Evolutionary conservation across 2,888 invertebrate genomes (phyloP), one percentile per base, ranked within the genome.

Genomic region (Dendrolimus pini): DNA sequence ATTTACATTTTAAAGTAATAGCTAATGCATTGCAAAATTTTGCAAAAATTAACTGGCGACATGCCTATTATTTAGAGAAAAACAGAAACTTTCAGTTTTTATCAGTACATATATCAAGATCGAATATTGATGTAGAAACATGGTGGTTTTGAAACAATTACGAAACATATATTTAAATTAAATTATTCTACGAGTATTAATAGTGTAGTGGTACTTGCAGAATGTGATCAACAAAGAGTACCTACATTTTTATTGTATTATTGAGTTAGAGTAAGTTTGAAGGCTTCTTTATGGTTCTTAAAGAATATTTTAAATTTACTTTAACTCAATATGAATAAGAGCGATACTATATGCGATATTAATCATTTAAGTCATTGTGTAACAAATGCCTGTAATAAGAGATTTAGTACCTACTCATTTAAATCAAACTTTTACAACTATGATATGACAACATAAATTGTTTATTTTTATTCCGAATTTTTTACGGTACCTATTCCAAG

Each of bases 1-100:
- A 64, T 58, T 60, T 3, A 61, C 60, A 67, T 30, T 3, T 30
- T 30, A 30, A 30, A 30, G 6, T 30, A 30, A 30, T 30, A 30
- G 18, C 18, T 18, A 18, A 18, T 18, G 18, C 30, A 47, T 47
- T 47, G 47, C 3, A 47, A 47, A 47, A 2, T 47, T 47, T 8
- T 47, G 47, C 47, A 47, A 61, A 60, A 55, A 63, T 65, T 61
- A 56, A 65, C 68, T 70, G 70, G 70, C 70, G 66, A 70, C 65
- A 66, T 63, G 54, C 60, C 57, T 13, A 9, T 56, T 58, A 18
- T 55, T 53, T 58, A 47, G 6, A 47, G 47, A 47, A 47, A 47
- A 47, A 47, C 47, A 47, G 2, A 47, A 47, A 2, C 0, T 47
- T 47, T 47, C 47, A 9, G 6, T 30, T 30, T 30, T 30, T 30